phyloP scores from a whole-genome alignment of 2,888 invertebrate genomes.

The Dysmachus trigonus region DNA sequence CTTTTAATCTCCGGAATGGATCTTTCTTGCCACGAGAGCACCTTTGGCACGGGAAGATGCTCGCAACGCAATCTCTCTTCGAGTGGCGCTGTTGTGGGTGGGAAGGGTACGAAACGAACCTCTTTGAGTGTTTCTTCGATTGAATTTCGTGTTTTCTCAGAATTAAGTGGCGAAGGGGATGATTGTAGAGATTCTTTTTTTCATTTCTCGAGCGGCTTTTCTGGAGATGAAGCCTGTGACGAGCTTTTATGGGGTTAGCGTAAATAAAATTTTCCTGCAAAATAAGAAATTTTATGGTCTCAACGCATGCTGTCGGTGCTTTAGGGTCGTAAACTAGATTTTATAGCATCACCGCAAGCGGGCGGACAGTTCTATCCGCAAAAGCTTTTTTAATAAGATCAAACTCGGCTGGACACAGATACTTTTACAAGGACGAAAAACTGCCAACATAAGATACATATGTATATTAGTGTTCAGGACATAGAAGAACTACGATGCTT shows the following conservation, averaged over 20 bases:
- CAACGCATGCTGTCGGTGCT: neutral
- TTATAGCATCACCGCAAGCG: neutral
- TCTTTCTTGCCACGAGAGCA: conserved; percentile 7
- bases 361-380: neutral
- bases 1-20: conserved; percentile 47
- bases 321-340: neutral
- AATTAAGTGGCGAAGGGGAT: conserved; percentile 6
- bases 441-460: too few relatives aligned
- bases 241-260: neutral
- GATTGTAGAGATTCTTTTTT: conserved; percentile 16
- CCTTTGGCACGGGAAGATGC: neutral
- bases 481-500: neutral
- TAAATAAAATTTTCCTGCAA: neutral
- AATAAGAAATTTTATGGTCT: conserved; percentile 5
- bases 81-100: neutral
- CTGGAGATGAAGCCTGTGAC: conserved; percentile 3
- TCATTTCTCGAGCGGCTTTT: neutral
- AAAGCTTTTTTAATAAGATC: conserved; percentile 25
- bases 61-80: neutral
- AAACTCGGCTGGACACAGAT: neutral
- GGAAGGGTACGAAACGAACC: neutral
- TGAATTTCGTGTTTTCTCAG: neutral
- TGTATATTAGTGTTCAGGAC: too few relatives aligned
- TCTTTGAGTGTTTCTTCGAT: conserved; percentile 8
- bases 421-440: neutral